A percentile compares a stretch with the other conserved stretches of the same genome.
Conservation (phyloP, 2,888 invertebrate species). For the Platycheirus albimanus region DNA sequence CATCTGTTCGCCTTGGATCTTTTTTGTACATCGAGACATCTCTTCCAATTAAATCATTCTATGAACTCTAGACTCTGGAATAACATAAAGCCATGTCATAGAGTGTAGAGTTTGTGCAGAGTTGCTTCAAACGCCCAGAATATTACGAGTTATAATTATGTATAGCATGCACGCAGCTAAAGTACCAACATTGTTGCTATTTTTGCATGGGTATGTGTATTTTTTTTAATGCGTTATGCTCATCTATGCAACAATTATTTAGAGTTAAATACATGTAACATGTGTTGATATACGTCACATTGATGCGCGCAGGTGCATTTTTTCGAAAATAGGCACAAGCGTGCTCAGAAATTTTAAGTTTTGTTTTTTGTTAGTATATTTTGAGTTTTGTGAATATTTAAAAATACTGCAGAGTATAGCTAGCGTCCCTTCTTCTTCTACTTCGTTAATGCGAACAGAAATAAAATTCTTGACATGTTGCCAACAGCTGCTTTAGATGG, state of each 20-base stretch:
- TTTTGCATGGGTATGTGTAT: slow-evolving; percentile 23
- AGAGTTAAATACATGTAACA: slow-evolving; percentile 30
- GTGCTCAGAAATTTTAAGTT: slow-evolving; percentile 39
- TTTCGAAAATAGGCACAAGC: slow-evolving; percentile 50
- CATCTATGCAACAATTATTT: slow-evolving; percentile 31
- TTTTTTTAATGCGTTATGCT: slow-evolving; percentile 21
- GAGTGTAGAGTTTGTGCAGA: slow-evolving; percentile 6
- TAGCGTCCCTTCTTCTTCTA: no score
- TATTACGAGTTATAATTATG: slow-evolving; percentile 28
- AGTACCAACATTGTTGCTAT: slow-evolving; percentile 31
- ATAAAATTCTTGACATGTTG: slow-evolving; percentile 74
- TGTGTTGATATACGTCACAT: slow-evolving; percentile 59
- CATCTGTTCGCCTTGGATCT: slow-evolving; percentile 63
- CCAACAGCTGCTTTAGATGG: slow-evolving; percentile 68
- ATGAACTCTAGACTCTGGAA: slow-evolving; percentile 45
- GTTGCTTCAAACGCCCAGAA: slow-evolving; percentile 46
- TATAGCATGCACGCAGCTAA: slow-evolving; percentile 20
- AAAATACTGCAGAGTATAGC: slow-evolving; percentile 59
- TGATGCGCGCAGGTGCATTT: slow-evolving; percentile 67
- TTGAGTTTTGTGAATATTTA: slow-evolving; percentile 51
- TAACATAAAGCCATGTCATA: neutral
- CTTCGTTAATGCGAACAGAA: slow-evolving; percentile 61
- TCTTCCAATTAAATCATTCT: slow-evolving; percentile 64
- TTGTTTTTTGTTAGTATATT: slow-evolving; percentile 31
- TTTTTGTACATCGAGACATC: slow-evolving; percentile 43